Evolutionary conservation across 1,140 invertebrate genomes (phyloP).

Genomic region (Maconellicoccus hirsutus): DNA sequence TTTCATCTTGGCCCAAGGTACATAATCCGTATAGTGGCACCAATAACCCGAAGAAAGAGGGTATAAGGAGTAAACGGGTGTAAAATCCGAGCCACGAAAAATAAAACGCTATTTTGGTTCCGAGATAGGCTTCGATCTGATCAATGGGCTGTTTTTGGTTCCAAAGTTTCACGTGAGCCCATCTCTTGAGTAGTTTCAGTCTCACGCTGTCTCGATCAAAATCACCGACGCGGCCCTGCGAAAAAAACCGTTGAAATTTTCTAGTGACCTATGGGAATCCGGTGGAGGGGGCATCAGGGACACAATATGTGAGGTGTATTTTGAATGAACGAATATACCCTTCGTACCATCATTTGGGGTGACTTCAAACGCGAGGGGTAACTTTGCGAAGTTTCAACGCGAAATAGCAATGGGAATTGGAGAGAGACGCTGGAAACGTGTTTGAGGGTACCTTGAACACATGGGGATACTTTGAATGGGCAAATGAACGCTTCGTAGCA

Average conservation of each 20-base stretch:
- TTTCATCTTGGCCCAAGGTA: conserved; percentile 44
- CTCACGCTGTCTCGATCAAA: neutral
- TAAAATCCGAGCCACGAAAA: conserved; percentile 97
- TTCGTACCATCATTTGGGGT: too few relatives aligned
- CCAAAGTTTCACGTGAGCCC: conserved; percentile 51
- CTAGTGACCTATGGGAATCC: too few relatives aligned
- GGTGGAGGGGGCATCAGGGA: too few relatives aligned
- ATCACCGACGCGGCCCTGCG: conserved; percentile 60
- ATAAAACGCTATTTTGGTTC: conserved; percentile 82
- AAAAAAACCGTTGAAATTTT: conserved; percentile 41
- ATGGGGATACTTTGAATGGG: too few relatives aligned
- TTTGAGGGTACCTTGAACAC: too few relatives aligned
- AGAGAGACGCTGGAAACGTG: too few relatives aligned
- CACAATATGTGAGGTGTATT: too few relatives aligned
- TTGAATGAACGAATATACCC: too few relatives aligned
- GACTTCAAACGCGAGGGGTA: too few relatives aligned
- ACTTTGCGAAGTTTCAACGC: too few relatives aligned
- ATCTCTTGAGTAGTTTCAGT: neutral
- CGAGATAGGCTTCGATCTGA: conserved; percentile 76
- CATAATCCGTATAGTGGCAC: conserved; percentile 71
- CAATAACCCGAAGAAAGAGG: conserved; percentile 65
- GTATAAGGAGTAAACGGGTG: conserved; percentile 77
- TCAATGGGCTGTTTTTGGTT: conserved; percentile 78
- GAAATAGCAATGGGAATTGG: too few relatives aligned
- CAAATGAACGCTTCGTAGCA: too few relatives aligned